Base-by-base conservation (phyloP, 2,113 vertebrate species). In the Dipodomys merriami region DNA sequence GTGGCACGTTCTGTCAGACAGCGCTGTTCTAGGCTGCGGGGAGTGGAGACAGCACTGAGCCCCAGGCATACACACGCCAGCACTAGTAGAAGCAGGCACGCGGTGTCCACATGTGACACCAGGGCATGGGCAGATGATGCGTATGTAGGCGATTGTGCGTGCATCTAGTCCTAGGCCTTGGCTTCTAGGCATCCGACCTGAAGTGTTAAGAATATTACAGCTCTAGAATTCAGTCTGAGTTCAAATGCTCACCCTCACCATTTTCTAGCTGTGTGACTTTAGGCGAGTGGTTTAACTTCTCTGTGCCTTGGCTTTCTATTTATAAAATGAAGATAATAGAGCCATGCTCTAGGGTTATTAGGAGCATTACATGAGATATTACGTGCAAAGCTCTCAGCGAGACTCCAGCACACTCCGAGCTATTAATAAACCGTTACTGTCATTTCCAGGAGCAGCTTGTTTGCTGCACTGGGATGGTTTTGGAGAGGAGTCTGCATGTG, bases 351-450 rank as follows among this genome's bases (percentile, higher is more conserved):
- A 84, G 79, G 83, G 44, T 80, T 95, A 85, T 94, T 80, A 72
- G 82, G 74, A 91, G 68, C 65, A 30, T 91, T 94, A 60, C 90
- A 5, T 91, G 95, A 95, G 90, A 83, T 93, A 78, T 93, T 88
- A 85, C 0, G 16, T 46, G 88, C 57, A 33, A 73, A 83, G 93
- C 69, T 71, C 90, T 91, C 78, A 39, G 90, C 23, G 7, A 80
- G 94, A 77, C 94, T 95, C 72, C 57, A 1, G 86, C 91, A 82
- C 94, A 68, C 25, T 27, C 78, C 4, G 69, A 79, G 90, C 94
- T 95, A 94, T 96, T 96, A 95, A 97, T 95, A 97, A 96, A 87
- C 90, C 90, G 82, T 76, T 91, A 46, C 90, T 65, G 71, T 71
- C 9, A 23, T 86, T 91, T 95, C 90, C 90, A 67, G 90, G 71